Percentiles rank a stretch among this genome's conserved stretches.
Evolutionary conservation across 2,888 invertebrate species (phyloP).

Genomic region (Orthonevra nobilis): DNA sequence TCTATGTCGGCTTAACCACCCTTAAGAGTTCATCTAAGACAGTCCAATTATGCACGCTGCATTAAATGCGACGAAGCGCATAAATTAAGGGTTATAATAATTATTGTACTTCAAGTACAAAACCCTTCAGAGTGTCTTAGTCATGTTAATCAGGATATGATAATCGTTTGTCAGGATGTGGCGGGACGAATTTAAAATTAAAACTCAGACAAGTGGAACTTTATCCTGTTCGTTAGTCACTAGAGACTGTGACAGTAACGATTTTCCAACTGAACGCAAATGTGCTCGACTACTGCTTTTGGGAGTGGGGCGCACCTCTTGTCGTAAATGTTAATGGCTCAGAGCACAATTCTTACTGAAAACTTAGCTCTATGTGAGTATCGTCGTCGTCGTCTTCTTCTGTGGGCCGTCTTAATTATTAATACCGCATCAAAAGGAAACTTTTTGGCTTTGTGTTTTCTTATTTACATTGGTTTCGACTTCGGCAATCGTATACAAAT

Average conservation of each 20-base stretch:
- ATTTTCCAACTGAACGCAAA: constrained; percentile 63
- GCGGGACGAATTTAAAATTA: constrained; percentile 70
- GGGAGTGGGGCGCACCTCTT: neutral
- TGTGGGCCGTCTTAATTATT: constrained; percentile 57
- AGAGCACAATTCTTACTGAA: constrained; percentile 47
- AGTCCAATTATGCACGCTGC: constrained; percentile 52
- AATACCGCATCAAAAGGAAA: constrained; percentile 67
- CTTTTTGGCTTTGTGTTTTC: constrained; percentile 36
- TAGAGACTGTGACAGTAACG: constrained; percentile 69
- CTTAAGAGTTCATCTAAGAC: constrained; percentile 18
- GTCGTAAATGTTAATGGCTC: constrained; percentile 68
- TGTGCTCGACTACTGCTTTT: neutral
- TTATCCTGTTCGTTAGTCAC: constrained; percentile 70
- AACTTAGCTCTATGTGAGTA: constrained; percentile 44
- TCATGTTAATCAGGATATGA: constrained; percentile 81
- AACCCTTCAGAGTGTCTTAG: constrained; percentile 63
- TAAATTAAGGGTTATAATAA: constrained; percentile 52
- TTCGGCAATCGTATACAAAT: constrained; percentile 55
- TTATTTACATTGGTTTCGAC: constrained; percentile 65
- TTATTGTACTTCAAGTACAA: constrained; percentile 3
- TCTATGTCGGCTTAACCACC: constrained; percentile 15
- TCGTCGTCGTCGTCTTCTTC: neutral
- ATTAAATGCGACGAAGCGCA: constrained; percentile 49
- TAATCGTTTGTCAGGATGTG: constrained; percentile 78
- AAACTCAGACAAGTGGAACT: constrained; percentile 70